These are phyloP conservation scores for Petrocephalus sullivani DNA, from an alignment of 2,797 vertebrate genomes.

Conservation along the genomic window DNA sequence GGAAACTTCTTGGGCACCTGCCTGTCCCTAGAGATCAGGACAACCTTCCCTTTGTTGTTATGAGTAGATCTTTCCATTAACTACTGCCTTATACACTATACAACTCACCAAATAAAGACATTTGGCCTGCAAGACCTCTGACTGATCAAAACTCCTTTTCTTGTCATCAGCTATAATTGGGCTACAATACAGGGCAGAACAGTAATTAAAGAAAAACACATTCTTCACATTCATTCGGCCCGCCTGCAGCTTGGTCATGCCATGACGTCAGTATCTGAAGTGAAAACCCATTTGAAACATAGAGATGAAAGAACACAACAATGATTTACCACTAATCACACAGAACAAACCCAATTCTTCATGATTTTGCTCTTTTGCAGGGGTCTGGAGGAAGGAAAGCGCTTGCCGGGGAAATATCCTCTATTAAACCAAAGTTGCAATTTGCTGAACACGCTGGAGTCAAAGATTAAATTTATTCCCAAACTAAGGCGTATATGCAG, in stretches of 20 bases:
- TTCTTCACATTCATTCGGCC: background rate
- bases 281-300: background rate
- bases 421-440: background rate
- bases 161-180: background rate
- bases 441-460: background rate
- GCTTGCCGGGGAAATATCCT: background rate
- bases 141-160: background rate
- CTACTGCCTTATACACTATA: background rate
- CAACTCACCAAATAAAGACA: background rate
- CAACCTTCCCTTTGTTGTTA: background rate
- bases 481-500: background rate
- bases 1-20: background rate
- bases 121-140: background rate
- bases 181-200: background rate
- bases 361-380: background rate
- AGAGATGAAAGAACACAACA: background rate
- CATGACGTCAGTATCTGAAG: background rate
- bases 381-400: background rate
- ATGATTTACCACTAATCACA: slow-evolving; percentile 17
- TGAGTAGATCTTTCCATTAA: background rate
- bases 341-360: background rate
- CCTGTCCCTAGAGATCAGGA: background rate
- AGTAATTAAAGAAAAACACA: slow-evolving; percentile 11
- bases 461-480: slow-evolving; percentile 4
- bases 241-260: background rate